These are phyloP conservation scores for Pissodes strobi DNA, from an alignment of 1,140 invertebrate genomes.

Conservation along the genomic window DNA sequence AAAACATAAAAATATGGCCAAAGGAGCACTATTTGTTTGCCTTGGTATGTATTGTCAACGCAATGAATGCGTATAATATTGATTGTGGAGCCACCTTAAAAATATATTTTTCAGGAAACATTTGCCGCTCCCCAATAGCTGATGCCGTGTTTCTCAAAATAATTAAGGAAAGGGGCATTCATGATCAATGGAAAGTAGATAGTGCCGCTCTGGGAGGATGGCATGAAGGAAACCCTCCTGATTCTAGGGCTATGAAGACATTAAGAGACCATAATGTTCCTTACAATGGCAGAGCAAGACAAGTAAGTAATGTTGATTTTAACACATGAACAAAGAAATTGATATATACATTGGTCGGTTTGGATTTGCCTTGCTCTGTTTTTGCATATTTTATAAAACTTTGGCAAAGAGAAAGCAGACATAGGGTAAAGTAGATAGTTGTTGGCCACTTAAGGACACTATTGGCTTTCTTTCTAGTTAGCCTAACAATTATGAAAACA, in stretches of 20 bases:
- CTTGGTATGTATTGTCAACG: slow-evolving; percentile 55
- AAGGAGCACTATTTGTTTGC: slow-evolving; percentile 61
- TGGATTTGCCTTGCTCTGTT: too few species aligned
- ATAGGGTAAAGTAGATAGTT: too few species aligned
- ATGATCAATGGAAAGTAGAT: slow-evolving; percentile 75
- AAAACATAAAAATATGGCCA: slow-evolving; percentile 33
- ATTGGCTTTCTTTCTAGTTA: too few species aligned
- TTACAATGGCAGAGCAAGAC: slow-evolving; percentile 76
- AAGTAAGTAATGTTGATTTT: slow-evolving; percentile 58
- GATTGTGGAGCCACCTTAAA: too few species aligned
- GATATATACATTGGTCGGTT: too few species aligned
- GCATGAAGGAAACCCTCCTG: slow-evolving; percentile 82
- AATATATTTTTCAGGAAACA: slow-evolving; percentile 70
- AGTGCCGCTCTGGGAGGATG: slow-evolving; percentile 85
- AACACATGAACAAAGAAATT: too few species aligned
- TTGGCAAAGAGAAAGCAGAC: too few species aligned
- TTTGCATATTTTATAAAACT: too few species aligned
- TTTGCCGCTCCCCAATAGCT: slow-evolving; percentile 93
- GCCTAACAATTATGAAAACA: too few species aligned
- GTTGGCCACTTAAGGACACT: too few species aligned
- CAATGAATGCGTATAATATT: slow-evolving; percentile 2
- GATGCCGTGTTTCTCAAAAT: slow-evolving; percentile 85
- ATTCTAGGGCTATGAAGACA: slow-evolving; percentile 72
- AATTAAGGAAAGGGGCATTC: slow-evolving; percentile 56
- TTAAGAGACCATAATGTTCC: slow-evolving; percentile 73